Percentiles rank a stretch among this genome's conserved stretches.
Conservation (phyloP, 2,888 invertebrate genomes). For the Buathra laborator region DNA sequence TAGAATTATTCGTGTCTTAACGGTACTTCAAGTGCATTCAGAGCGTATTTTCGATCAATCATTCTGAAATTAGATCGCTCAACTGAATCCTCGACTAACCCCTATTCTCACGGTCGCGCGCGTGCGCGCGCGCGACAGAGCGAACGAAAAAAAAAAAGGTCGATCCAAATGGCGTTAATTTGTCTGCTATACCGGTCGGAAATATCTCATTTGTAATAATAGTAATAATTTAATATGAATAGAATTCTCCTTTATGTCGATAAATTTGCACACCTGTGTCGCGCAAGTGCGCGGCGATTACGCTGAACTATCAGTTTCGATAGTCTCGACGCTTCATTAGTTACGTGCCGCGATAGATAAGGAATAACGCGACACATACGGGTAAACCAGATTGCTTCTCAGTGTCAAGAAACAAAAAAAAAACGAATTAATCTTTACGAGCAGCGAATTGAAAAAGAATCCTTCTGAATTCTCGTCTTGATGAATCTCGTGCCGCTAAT, state of each 20-base stretch:
- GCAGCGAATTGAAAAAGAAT: background rate
- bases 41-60: no score
- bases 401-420: background rate
- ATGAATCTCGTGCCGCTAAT: constrained; percentile 31
- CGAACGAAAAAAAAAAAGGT: no score
- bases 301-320: background rate
- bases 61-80: no score
- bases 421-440: constrained; percentile 8
- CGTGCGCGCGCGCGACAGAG: no score
- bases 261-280: constrained; percentile 17
- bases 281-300: constrained; percentile 2
- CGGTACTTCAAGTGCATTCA: no score
- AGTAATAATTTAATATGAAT: no score
- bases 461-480: constrained; percentile 11
- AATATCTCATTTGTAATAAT: no score
- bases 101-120: no score
- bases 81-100: no score
- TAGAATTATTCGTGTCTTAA: no score
- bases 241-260: background rate
- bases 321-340: background rate
- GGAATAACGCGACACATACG: background rate
- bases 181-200: no score
- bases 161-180: no score
- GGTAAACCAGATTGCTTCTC: background rate
- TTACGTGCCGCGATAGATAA: background rate